Base-by-base conservation (phyloP, 2,888 invertebrate species). In the Ctena decussata region DNA sequence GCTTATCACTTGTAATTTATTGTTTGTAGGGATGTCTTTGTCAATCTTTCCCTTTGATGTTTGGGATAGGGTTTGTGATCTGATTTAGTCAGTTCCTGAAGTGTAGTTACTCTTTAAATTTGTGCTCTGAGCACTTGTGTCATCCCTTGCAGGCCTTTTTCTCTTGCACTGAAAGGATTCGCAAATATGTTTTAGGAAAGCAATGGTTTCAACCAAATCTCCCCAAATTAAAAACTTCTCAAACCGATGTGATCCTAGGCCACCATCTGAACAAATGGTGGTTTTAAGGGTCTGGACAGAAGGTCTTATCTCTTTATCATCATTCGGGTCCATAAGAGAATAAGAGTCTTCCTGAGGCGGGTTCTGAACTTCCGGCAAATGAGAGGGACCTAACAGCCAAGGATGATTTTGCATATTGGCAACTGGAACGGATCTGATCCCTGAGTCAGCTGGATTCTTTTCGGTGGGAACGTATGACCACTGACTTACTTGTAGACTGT, bases 401-500 rank as follows among this genome's bases (percentile, higher is more conserved):
- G 70, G 2, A 46, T 82, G 84, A 41, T 76, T 46, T 21, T 39
- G 27, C 27, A 87, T 18, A 21, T 71, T 24, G 21, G 37, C 46
- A 35, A 71, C 65, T 12, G 21, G 21, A 46, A 77, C 8, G 2
- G 72, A 57, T 15, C 87, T 32, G 24, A 77, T 87, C 18, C 79
- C 87, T 30, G 60, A 35, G 49, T 89, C 87, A 12, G 86, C 88
- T 3, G 88, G 85, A 53, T 89, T 88, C 1, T 37, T 21, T 8
- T 84, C 60, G 6, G 89, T 78, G 0, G 79, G 57, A 3, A 89
- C 78, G 77, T 72, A 85, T 3, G 39, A 60, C 90, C 89, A 91
- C 57, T 91, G 88, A 0, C 69, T 12, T 24, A 87, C 8, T 11
- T 72, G 3, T 70, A 60, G 15, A 53, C 24, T 32, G 75, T 41